Evolutionary conservation across 2,113 vertebrate genomes (phyloP).

Genomic region (Rhynchomys soricoides): DNA sequence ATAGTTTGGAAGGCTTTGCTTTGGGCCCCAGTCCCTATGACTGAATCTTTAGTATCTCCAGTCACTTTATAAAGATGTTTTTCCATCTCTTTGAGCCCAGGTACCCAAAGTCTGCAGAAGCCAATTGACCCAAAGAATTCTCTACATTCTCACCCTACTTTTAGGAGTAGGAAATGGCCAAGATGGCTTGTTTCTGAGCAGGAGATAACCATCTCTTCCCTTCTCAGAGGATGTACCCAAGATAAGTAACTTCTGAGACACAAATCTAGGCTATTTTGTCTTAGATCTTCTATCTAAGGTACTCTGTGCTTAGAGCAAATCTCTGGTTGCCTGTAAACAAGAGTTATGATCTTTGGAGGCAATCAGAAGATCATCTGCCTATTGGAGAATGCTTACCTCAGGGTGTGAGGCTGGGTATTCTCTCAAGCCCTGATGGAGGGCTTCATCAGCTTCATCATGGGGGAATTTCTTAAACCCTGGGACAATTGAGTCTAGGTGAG

Average conservation of each 20-base stretch:
- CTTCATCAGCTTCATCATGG: background rate
- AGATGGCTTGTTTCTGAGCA: background rate
- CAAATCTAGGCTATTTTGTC: background rate
- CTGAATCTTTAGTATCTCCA: background rate
- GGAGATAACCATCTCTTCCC: no score
- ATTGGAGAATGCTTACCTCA: background rate
- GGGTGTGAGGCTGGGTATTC: background rate
- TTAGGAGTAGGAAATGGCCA: background rate
- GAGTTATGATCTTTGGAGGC: background rate
- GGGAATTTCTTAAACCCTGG: background rate
- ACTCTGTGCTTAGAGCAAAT: background rate
- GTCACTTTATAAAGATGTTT: background rate
- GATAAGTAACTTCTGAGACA: background rate
- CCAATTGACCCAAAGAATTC: background rate
- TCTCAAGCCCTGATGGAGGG: background rate
- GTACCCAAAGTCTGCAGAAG: background rate
- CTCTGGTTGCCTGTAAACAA: no score
- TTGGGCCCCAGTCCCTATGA: background rate
- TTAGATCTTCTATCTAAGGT: background rate
- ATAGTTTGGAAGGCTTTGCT: no score
- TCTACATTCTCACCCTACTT: background rate
- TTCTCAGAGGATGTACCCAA: background rate
- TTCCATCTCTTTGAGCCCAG: background rate
- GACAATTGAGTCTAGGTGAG: rapidly evolving
- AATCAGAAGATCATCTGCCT: background rate